Evolutionary conservation across 1,140 invertebrate species (phyloP).

Genomic region (Coptotermes formosanus): DNA sequence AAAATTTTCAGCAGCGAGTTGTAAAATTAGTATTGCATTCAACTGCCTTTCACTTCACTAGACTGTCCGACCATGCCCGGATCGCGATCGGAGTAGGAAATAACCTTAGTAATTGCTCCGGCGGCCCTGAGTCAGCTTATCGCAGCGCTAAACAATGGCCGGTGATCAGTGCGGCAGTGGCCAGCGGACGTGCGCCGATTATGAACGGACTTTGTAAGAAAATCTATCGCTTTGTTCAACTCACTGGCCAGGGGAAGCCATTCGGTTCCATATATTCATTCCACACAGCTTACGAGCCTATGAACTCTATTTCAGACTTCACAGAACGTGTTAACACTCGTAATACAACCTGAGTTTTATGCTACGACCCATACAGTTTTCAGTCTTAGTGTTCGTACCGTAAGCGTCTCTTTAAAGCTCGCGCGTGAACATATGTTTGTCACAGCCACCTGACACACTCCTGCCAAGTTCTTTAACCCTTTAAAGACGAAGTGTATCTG

Average conservation of each 20-base stretch:
- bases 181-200: not conserved
- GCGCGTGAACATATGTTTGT: too few relatives aligned
- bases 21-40: not conserved
- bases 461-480: too few relatives aligned
- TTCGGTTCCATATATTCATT: not conserved
- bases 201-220: not conserved
- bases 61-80: not conserved
- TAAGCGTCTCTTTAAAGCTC: too few relatives aligned
- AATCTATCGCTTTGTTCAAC: not conserved
- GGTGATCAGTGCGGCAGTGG: not conserved
- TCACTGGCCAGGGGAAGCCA: not conserved
- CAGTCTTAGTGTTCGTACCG: too few relatives aligned
- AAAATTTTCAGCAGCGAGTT: not conserved
- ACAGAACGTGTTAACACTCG: not conserved
- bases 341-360: not conserved
- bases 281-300: not conserved
- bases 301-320: not conserved
- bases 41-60: not conserved
- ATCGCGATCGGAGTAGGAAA: not conserved
- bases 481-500: too few relatives aligned
- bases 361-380: too few relatives aligned
- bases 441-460: too few relatives aligned
- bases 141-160: not conserved
- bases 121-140: not conserved
- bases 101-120: conserved; percentile 5